Base-by-base conservation (phyloP, 2,888 invertebrate genomes). In the Megastigmus dorsalis region DNA sequence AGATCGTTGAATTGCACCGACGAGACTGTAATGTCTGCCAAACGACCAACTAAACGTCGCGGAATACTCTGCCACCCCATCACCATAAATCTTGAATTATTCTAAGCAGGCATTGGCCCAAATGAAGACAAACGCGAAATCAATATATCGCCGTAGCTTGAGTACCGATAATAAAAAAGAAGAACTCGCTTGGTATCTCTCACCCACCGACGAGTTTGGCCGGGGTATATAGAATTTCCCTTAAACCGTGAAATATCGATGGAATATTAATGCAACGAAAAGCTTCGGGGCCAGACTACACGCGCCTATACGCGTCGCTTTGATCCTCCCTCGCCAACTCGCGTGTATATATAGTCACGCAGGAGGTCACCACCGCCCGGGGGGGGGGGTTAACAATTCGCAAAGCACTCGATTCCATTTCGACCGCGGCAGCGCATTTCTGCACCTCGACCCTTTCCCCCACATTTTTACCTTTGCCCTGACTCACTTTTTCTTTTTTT, bases 101-200 rank as follows among this genome's bases (percentile, higher is more conserved):
- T 70, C 71, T 63, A 67, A 71, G 38, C 66, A 57, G 57, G 41
- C n/a, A 33, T 48, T 20, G 48, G n/a, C n/a, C 23, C 41, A 57
- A 75, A 71, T 67, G 71, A 71, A 75, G 75, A 75, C 50, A 67
- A 63, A 75, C 41, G 71, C 18, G 41, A 71, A 75, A 75, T 75
- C 75, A 45, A 75, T 75, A 69, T 52, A 54, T 65, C 43, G 54
- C 15, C 13, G 18, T 18, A n/a, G n/a, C n/a, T 7, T 33, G 9
- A 36, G 23, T 13, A 13, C 7, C 7, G n/a, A 4, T 13, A n/a
- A 38, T 10, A 62, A 62, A 62, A 33, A 20, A 38, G n/a, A 23
- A 23, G 57, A 15, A 13, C 48, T 2, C 45, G 41, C 41, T n/a
- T n/a, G n/a, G n/a, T n/a, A n/a, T n/a, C n/a, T n/a, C n/a, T n/a